A percentile compares a stretch with the other conserved stretches of the same genome.
Conservation (phyloP, 1,140 invertebrate species). For the Drosophila rhopaloa region DNA sequence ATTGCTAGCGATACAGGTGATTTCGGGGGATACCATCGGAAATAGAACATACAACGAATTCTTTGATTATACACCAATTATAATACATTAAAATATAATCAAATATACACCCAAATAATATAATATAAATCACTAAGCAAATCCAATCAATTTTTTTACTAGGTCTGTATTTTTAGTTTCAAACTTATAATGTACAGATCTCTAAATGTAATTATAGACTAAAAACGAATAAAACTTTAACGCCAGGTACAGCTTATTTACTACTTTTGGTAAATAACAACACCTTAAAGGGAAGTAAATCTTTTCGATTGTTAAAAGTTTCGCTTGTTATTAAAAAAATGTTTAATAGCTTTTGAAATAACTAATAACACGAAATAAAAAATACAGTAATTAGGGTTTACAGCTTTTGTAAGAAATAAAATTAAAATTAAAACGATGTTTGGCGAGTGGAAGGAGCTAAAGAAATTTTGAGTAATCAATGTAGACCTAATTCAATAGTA, state of each 20-base stretch:
- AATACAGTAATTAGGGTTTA: conserved; percentile 4
- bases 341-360: not conserved
- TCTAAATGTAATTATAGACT: not conserved
- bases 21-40: no score
- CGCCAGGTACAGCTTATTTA: not conserved
- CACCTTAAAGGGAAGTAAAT: not conserved
- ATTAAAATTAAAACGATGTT: not conserved
- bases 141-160: not conserved
- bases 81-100: no score
- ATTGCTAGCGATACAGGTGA: not conserved
- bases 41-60: no score
- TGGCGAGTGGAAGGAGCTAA: no score
- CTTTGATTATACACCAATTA: no score
- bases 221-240: not conserved
- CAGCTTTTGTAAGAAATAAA: not conserved
- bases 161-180: not conserved
- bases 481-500: no score
- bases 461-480: no score
- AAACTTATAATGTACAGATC: not conserved
- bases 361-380: not conserved
- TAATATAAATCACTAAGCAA: no score
- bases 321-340: conserved; percentile 1
- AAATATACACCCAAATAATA: no score
- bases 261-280: no score
- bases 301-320: not conserved